Conservation (phyloP, 2,113 vertebrate genomes). For the Hydropotes inermis region DNA sequence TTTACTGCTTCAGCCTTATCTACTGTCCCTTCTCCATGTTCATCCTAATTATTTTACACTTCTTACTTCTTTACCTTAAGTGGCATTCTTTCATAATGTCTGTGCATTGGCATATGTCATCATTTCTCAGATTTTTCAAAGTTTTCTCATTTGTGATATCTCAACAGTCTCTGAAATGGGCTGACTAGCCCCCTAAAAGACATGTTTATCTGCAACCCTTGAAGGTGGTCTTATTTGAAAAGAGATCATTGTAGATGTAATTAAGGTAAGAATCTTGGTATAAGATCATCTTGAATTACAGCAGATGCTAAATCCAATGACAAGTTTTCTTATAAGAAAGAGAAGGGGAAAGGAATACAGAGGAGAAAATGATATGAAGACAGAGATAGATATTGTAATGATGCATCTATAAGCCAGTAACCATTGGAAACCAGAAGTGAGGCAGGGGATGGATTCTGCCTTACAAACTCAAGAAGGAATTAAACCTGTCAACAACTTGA, state of each 20-base stretch:
- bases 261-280: background rate
- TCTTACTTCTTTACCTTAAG: background rate
- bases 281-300: background rate
- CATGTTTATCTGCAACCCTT: background rate
- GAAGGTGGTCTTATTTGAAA: background rate
- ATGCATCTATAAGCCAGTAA: background rate
- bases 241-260: background rate
- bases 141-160: background rate
- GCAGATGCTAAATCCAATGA: background rate
- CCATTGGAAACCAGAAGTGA: background rate
- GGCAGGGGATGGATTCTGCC: background rate
- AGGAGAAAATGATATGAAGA: background rate
- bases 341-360: background rate
- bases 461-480: background rate
- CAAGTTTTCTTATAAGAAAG: background rate
- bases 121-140: background rate
- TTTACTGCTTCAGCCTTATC: background rate
- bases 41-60: background rate
- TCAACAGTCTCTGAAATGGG: background rate
- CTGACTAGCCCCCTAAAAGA: background rate
- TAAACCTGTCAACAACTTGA: background rate
- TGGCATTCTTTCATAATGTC: background rate
- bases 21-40: background rate
- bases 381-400: background rate
- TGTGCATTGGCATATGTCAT: background rate